Conservation (phyloP, 2,888 invertebrate genomes). For the Epinotia nisella region DNA sequence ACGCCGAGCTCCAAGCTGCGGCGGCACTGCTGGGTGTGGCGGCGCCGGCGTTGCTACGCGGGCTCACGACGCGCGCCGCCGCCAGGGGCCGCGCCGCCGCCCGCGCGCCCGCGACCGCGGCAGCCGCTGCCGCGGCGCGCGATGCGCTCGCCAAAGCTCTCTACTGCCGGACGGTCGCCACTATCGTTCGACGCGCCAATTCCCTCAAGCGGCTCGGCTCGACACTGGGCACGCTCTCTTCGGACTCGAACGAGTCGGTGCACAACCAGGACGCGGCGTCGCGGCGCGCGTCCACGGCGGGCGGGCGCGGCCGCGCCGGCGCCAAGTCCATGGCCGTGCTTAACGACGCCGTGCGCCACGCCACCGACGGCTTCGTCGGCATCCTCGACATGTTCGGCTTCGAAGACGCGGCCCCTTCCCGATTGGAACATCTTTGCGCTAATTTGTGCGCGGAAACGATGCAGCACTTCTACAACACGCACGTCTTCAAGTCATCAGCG, state of each 20-base stretch:
- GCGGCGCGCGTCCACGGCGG: slow-evolving; percentile 93
- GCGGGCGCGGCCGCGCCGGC: slow-evolving; percentile 89
- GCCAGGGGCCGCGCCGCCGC: slow-evolving; percentile 92
- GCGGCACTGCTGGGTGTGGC: slow-evolving; percentile 90
- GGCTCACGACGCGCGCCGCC: slow-evolving; percentile 91
- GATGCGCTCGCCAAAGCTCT: slow-evolving; percentile 96
- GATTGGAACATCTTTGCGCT: slow-evolving; percentile 96
- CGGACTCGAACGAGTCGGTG: slow-evolving; percentile 96
- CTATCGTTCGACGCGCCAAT: slow-evolving; percentile 96
- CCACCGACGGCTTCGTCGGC: slow-evolving; percentile 97
- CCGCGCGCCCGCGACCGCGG: slow-evolving; percentile 92
- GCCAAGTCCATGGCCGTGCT: slow-evolving; percentile 96
- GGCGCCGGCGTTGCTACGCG: slow-evolving; percentile 90
- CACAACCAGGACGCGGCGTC: slow-evolving; percentile 94
- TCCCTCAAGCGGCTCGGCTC: slow-evolving; percentile 94
- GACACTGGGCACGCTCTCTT: slow-evolving; percentile 93
- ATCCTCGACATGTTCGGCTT: slow-evolving; percentile 99
- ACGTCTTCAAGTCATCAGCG: slow-evolving; percentile 96
- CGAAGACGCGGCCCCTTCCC: slow-evolving; percentile 95
- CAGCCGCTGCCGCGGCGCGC: slow-evolving; percentile 94
- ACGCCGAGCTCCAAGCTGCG: slow-evolving; percentile 91
- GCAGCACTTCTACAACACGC: slow-evolving; percentile 99
- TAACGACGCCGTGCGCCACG: slow-evolving; percentile 96
- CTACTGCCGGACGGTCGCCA: slow-evolving; percentile 97
- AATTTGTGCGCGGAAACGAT: slow-evolving; percentile 98